Percentiles rank a stretch among this genome's conserved stretches.
Conservation (phyloP, 2,888 invertebrate genomes). For the Tenthredo amoena region DNA sequence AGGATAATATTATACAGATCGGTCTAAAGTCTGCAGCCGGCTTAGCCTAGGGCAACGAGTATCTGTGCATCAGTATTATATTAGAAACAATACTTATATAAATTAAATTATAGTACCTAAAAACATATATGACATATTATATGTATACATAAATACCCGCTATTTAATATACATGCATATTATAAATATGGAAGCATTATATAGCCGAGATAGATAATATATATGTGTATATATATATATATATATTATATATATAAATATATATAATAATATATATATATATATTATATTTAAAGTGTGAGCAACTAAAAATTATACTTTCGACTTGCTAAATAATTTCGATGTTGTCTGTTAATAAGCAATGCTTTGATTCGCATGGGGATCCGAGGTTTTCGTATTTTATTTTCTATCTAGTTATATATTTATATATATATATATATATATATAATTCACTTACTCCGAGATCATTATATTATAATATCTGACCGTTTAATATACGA, state of each 20-base stretch:
- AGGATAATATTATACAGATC: constrained; percentile 10
- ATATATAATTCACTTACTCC: not conserved
- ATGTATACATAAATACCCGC: constrained; percentile 6
- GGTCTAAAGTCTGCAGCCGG: constrained; percentile 57
- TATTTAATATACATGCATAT: constrained; percentile 24
- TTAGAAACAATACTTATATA: constrained; percentile 64
- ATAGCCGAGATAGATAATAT: constrained; percentile 50
- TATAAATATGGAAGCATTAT: constrained; percentile 16
- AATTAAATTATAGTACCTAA: constrained; percentile 4
- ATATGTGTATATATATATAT: not conserved
- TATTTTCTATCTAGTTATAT: not conserved
- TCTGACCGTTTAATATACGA: too few species aligned
- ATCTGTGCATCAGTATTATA: constrained; percentile 75
- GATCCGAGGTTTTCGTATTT: constrained; percentile 44
- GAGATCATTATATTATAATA: not conserved
- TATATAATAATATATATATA: constrained; percentile 61
- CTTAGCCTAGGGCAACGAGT: constrained; percentile 66
- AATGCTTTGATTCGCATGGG: constrained; percentile 14
- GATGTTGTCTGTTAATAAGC: constrained; percentile 62
- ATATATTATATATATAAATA: constrained; percentile 62
- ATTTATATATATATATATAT: not conserved
- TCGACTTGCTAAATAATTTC: constrained; percentile 56
- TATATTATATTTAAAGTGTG: constrained; percentile 40
- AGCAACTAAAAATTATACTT: constrained; percentile 46
- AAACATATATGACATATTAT: not conserved